Evolutionary conservation across 2,888 invertebrate species (phyloP).

Genomic region (Monochamus alternatus): DNA sequence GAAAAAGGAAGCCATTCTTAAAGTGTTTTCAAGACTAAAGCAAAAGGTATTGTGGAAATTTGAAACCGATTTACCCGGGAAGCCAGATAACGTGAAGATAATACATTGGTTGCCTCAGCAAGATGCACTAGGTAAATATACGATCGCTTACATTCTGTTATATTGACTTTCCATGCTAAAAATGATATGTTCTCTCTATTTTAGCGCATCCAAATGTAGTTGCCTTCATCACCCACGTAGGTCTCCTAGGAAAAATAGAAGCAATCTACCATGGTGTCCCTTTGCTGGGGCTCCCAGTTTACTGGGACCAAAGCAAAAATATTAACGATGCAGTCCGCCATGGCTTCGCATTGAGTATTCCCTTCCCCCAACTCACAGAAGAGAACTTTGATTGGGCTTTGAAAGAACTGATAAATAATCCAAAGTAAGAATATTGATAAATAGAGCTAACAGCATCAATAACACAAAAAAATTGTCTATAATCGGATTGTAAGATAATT

Average conservation of each 20-base stretch:
- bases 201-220: conserved; percentile 71
- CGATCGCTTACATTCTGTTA: not conserved
- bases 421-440: conserved; percentile 54
- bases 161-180: not conserved
- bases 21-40: conserved; percentile 75
- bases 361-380: conserved; percentile 68
- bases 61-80: conserved; percentile 67
- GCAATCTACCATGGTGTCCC: conserved; percentile 72
- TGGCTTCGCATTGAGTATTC: conserved; percentile 59
- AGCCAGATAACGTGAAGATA: conserved; percentile 68
- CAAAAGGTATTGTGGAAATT: conserved; percentile 82
- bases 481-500: too few species aligned
- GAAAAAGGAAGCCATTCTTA: conserved; percentile 73
- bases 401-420: conserved; percentile 69
- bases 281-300: conserved; percentile 72
- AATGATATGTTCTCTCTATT: conserved; percentile 43
- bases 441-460: too few species aligned
- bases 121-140: conserved; percentile 59
- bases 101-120: conserved; percentile 63
- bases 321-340: conserved; percentile 68
- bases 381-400: conserved; percentile 65
- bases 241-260: conserved; percentile 74
- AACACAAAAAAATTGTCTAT: too few species aligned
- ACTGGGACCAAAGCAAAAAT: conserved; percentile 72
- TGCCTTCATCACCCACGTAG: conserved; percentile 76